phyloP scores from a whole-genome alignment of 2,888 invertebrate genomes.

The Cephus rjabovi region DNA sequence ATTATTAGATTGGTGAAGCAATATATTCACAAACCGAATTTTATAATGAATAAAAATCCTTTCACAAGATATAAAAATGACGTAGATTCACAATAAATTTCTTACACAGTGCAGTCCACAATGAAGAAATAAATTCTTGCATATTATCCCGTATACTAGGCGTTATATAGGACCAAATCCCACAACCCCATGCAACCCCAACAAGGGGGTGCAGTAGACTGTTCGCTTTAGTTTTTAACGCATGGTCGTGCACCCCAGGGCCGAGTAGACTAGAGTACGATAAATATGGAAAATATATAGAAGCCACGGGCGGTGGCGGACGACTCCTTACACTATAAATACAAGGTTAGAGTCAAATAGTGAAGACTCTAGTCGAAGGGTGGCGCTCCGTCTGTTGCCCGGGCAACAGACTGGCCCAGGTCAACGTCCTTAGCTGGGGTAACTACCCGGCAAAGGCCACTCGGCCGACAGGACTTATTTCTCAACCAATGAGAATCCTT shows the following conservation, averaged over 20 bases:
- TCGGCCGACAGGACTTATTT: background rate
- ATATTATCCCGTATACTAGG: background rate
- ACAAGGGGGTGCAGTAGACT: slow-evolving; percentile 16
- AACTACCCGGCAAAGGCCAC: slow-evolving; percentile 11
- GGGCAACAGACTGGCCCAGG: slow-evolving; percentile 43
- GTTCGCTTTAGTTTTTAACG: slow-evolving; percentile 7
- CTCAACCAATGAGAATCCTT: background rate
- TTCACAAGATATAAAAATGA: background rate
- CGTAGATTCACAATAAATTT: background rate
- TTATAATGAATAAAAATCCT: background rate
- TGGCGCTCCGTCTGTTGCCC: slow-evolving; percentile 44
- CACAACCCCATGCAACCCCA: slow-evolving; percentile 9
- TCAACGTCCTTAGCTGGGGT: slow-evolving; percentile 36
- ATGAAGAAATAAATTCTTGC: background rate
- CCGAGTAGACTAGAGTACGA: slow-evolving; percentile 9
- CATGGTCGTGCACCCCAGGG: slow-evolving; percentile 7
- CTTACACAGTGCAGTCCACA: background rate
- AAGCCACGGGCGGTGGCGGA: background rate
- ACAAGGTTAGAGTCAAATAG: background rate
- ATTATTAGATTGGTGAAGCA: background rate
- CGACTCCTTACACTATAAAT: slow-evolving; percentile 8
- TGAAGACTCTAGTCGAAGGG: slow-evolving; percentile 34
- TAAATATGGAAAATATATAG: slow-evolving; percentile 1
- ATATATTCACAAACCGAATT: background rate
- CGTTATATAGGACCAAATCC: background rate